A percentile compares a stretch with the other conserved stretches of the same genome.
Conservation (phyloP, 2,113 vertebrate species). For the Pristiophorus japonicus region DNA sequence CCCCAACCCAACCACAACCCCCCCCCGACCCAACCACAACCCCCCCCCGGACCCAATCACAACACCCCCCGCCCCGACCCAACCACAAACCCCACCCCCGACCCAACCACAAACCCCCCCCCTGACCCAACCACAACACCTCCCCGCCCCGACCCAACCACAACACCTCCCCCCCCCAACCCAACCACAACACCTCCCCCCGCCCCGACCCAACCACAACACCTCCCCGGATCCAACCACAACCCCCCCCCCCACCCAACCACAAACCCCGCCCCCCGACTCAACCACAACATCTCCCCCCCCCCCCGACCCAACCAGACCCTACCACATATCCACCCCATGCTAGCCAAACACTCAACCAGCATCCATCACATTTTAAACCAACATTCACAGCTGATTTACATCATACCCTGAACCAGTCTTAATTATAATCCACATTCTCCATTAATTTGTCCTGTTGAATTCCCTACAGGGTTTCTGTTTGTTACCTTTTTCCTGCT, state of each 20-base stretch:
- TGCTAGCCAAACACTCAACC: background rate
- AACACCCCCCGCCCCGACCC: background rate
- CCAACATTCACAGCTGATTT: background rate
- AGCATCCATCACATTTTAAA: background rate
- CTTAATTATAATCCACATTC: background rate
- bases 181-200: background rate
- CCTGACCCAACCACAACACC: background rate
- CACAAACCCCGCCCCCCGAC: background rate
- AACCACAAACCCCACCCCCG: background rate
- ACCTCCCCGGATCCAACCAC: background rate
- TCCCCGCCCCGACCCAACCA: background rate
- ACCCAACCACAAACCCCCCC: background rate
- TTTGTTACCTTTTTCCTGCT: conserved; percentile 5
- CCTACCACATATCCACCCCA: background rate
- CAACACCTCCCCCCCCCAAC: too few species aligned
- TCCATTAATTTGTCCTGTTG: background rate
- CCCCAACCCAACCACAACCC: background rate
- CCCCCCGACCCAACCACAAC: background rate
- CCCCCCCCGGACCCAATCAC: background rate
- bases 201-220: background rate
- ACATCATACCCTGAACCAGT: background rate
- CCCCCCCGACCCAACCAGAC: background rate
- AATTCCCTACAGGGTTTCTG: background rate
- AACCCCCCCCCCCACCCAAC: background rate
- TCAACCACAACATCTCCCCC: background rate